phyloP scores from a whole-genome alignment of 2,113 vertebrate species.

The Fulica atra region DNA sequence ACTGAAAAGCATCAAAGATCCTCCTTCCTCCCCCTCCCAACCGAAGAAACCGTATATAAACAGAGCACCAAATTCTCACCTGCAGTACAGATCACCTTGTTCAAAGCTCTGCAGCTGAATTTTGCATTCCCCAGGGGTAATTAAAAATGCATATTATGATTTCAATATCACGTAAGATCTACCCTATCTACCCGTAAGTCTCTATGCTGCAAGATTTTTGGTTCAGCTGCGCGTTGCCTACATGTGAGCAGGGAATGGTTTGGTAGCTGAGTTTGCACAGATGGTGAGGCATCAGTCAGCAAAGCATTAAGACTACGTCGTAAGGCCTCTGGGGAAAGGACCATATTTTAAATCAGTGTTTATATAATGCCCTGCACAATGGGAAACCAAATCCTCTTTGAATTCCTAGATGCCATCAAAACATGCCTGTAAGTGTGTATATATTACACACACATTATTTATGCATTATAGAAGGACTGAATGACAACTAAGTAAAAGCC shows the following conservation, averaged over 20 bases:
- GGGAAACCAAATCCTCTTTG: not conserved
- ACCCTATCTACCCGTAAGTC: not conserved
- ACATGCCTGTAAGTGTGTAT: not conserved
- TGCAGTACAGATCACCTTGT: accelerated
- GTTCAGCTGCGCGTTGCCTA: not conserved
- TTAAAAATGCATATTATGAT: not conserved
- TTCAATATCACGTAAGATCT: not conserved
- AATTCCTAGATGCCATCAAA: not conserved
- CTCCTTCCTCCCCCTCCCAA: not conserved
- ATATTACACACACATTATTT: not conserved
- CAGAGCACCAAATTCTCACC: not conserved
- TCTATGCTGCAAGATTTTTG: not conserved
- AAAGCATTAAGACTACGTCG: not conserved
- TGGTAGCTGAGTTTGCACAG: not conserved
- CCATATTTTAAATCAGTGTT: not conserved
- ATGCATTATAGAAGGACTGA: not conserved
- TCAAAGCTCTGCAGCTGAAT: not conserved
- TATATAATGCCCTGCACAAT: not conserved
- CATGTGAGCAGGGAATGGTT: not conserved
- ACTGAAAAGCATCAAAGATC: not conserved
- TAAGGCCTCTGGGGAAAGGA: not conserved
- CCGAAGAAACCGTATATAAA: not conserved
- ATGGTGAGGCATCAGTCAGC: not conserved
- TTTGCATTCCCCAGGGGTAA: not conserved
- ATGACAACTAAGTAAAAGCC: not conserved